These are phyloP conservation scores for Ganaspis sp. DNA, from an alignment of 1,140 invertebrate species.

Conservation along the genomic window DNA sequence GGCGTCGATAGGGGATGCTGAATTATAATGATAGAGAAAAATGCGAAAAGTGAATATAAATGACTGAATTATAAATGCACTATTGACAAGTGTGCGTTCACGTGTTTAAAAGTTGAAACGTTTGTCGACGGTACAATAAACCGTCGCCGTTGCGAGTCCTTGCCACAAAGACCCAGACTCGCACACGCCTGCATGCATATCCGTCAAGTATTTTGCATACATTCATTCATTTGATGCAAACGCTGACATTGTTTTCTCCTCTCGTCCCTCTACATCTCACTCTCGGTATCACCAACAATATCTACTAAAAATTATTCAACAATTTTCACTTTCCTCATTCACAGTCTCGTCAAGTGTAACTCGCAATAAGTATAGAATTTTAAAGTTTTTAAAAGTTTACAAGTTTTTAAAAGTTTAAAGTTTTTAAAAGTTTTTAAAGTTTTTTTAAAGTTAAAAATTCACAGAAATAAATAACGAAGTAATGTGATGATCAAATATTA, in stretches of 20 bases:
- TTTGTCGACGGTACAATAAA: constrained; percentile 55
- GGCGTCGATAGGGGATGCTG: background rate
- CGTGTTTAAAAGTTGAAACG: constrained; percentile 24
- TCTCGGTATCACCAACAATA: background rate
- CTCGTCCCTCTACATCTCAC: constrained; percentile 19
- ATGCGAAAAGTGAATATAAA: constrained; percentile 25
- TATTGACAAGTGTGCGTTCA: constrained; percentile 42
- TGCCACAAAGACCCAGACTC: constrained; percentile 50
- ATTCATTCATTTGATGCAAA: constrained; percentile 46
- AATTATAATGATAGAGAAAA: constrained; percentile 38
- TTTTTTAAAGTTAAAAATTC: too few species aligned
- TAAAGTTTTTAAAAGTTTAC: too few species aligned
- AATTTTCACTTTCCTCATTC: constrained; percentile 29
- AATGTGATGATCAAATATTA: too few species aligned
- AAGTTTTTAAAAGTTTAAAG: too few species aligned
- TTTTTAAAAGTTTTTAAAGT: too few species aligned
- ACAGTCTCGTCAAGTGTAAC: constrained; percentile 28
- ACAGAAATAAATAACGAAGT: too few species aligned
- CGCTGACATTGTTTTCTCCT: constrained; percentile 34
- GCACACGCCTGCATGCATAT: constrained; percentile 7
- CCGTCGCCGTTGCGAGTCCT: constrained; percentile 41
- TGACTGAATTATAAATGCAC: constrained; percentile 38
- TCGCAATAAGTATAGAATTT: too few species aligned
- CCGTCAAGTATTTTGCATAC: constrained; percentile 5
- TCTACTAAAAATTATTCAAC: constrained; percentile 17